Evolutionary conservation across 2,888 invertebrate genomes (phyloP).

Genomic region (Athripsodes cinereus): DNA sequence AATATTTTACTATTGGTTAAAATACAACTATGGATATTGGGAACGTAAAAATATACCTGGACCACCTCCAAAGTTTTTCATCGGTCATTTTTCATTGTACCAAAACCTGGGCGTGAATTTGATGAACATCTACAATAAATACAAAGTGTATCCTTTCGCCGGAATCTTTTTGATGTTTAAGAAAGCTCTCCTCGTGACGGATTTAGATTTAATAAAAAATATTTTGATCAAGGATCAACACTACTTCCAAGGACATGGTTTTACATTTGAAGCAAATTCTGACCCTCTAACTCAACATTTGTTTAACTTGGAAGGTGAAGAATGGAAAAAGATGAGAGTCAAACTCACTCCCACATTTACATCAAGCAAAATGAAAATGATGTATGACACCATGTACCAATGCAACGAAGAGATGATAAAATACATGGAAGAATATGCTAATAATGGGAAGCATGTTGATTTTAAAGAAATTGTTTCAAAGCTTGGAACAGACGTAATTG

Average conservation of each 20-base stretch:
- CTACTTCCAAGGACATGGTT: not conserved
- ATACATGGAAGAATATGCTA: not conserved
- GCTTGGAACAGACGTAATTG: conserved; percentile 32
- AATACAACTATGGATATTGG: not conserved
- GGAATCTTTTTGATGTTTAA: not conserved
- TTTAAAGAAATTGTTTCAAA: conserved; percentile 6
- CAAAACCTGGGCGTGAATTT: not conserved
- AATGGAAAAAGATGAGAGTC: conserved; percentile 4
- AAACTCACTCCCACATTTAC: conserved; percentile 1
- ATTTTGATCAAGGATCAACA: not conserved
- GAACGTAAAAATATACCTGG: not conserved
- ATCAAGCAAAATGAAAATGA: conserved; percentile 1
- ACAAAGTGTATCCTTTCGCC: not conserved
- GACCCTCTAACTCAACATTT: conserved; percentile 2
- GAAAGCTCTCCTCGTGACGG: not conserved
- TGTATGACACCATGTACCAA: not conserved
- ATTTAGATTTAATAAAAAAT: conserved; percentile 5
- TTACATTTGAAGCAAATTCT: not conserved
- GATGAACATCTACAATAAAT: not conserved
- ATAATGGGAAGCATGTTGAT: not conserved
- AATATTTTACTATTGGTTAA: not conserved
- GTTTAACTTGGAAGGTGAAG: conserved; percentile 7
- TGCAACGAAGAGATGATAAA: not conserved
- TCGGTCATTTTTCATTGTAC: not conserved
- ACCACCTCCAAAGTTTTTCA: not conserved